Conservation (phyloP, 2,797 vertebrate species). For the Sciurus vulgaris region DNA sequence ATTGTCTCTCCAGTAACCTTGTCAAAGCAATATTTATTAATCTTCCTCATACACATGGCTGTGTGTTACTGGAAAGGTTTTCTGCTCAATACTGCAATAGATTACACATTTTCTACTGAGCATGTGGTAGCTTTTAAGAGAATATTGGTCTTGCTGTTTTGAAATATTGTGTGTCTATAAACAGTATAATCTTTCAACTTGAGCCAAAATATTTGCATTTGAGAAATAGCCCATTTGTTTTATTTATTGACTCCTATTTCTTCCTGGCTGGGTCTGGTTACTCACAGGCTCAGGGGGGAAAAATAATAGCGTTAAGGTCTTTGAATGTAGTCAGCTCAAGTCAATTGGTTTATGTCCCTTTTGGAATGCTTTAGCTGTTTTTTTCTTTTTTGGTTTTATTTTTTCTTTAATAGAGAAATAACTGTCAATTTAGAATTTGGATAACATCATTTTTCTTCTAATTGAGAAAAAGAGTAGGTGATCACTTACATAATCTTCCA, state of each 20-base stretch:
- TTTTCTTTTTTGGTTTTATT: neutral
- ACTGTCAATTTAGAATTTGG: constrained; percentile 42
- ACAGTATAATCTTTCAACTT: constrained; percentile 72
- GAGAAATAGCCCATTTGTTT: constrained; percentile 67
- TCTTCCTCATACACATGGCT: neutral
- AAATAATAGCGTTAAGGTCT: neutral
- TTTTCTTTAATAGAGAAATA: constrained; percentile 22
- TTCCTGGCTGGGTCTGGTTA: constrained; percentile 43
- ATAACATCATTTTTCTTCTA: constrained; percentile 39
- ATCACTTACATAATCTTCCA: neutral
- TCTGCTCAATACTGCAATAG: constrained; percentile 63
- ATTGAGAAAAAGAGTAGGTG: neutral
- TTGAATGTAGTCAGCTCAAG: neutral
- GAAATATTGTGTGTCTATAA: constrained; percentile 71
- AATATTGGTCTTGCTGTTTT: constrained; percentile 74
- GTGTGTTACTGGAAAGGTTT: constrained; percentile 63
- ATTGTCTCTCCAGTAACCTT: constrained; percentile 48
- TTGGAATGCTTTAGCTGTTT: neutral
- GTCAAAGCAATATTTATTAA: constrained; percentile 66
- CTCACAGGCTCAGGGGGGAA: neutral
- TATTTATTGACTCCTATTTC: constrained; percentile 70
- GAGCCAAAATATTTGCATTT: constrained; percentile 76
- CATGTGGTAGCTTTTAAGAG: constrained; percentile 72
- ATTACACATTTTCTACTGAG: constrained; percentile 69
- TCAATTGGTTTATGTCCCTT: neutral